Base-by-base conservation (phyloP, 1,140 invertebrate genomes). In the Drosophila arizonae region DNA sequence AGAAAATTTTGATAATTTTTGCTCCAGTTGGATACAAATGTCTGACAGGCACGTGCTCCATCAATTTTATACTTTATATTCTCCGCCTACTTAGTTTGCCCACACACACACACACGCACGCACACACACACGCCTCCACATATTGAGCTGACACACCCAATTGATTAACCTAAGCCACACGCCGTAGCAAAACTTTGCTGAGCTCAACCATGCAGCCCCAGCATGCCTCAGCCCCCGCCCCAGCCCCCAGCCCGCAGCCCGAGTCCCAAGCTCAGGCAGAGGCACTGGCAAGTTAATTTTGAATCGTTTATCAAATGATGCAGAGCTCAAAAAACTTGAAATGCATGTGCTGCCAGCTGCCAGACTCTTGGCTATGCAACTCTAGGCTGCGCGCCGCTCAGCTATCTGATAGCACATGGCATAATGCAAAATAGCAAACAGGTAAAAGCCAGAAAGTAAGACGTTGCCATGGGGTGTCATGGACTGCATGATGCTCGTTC, bases 251-350 rank as follows among this genome's bases (percentile, higher is more conserved):
- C 21, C 2, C 43, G 48, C 24, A 13, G 21, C 6, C 33, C 6
- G 33, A 10, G 6, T 30, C 28, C 4, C 28, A 3, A 30, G 33
- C 33, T 10, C 6, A 33, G 33, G 33, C 33, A 33, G 6, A 8
- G 33, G 33, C 33, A 33, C 6, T 1, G 33, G 55, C 72, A 88
- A 87, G 84, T 88, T 88, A 87, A 87, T 87, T 84, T 82, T 72
- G 76, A 88, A 87, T 84, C 84, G 84, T 87, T 87, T 87, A 87
- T 87, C 84, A 87, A 88, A 74, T 68, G 74, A 52, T 68, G 61
- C 51, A 51, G 61, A 79, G 78, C 67, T 87, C 72, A 24, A 79
- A 74, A 71, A 71, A 71, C 80, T 85, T 80, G 69, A 67, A 77
- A 78, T 85, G 81, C 77, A 84, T 80, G 61, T 72, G 64, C 67